Conservation (phyloP, 2,888 invertebrate species). For the Rutpela maculata region DNA sequence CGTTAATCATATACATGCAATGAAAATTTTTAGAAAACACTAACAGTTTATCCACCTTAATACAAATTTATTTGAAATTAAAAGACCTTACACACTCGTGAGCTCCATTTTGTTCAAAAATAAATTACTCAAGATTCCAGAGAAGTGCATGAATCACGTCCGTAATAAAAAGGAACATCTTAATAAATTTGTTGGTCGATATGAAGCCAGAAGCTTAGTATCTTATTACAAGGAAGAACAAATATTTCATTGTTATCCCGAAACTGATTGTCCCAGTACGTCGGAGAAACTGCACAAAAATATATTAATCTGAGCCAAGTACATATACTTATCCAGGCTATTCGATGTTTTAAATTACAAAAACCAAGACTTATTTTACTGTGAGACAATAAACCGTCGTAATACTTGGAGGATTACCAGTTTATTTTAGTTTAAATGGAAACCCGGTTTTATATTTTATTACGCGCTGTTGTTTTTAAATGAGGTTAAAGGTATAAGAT, state of each 20-base stretch:
- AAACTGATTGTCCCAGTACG: constrained; percentile 30
- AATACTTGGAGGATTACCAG: constrained; percentile 34
- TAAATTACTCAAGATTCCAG: constrained; percentile 24
- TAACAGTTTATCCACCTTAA: too few relatives aligned
- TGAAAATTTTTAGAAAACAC: not conserved
- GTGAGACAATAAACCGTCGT: constrained; percentile 35
- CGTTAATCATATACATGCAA: not conserved
- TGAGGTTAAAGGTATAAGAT: not conserved
- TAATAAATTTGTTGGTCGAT: constrained; percentile 35
- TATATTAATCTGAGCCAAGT: constrained; percentile 30
- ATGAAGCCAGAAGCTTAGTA: constrained; percentile 34
- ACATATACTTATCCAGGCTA: constrained; percentile 37
- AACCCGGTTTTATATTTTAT: constrained; percentile 29
- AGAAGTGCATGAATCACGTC: constrained; percentile 25
- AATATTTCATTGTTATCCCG: constrained; percentile 38
- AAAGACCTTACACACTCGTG: not conserved
- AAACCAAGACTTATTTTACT: constrained; percentile 30
- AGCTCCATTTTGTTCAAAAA: not conserved
- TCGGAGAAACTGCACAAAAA: constrained; percentile 26
- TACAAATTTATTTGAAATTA: not conserved
- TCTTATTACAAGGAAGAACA: constrained; percentile 39
- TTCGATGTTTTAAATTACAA: constrained; percentile 38
- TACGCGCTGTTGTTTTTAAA: constrained; percentile 28
- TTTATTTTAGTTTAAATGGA: constrained; percentile 39
- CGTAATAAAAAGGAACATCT: constrained; percentile 24